Evolutionary conservation across 2,888 invertebrate genomes (phyloP), one percentile per base, ranked within the genome.

Genomic region (Thelaira solivaga): DNA sequence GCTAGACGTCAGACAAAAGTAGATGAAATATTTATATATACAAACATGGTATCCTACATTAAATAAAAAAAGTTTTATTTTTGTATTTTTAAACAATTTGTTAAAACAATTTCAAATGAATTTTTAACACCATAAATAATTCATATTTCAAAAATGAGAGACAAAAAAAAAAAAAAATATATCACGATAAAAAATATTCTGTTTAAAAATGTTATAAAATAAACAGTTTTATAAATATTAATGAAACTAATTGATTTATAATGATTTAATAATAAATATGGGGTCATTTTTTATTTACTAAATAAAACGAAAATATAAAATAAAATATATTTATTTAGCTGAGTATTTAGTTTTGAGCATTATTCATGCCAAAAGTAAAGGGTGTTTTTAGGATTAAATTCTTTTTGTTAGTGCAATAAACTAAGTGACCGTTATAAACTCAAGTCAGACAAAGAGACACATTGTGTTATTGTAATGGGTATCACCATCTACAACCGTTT

Each of bases 241-340:
- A 76, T 76, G 61, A 72, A 76, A 62, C 61, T 72, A 76, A 76
- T 76, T 76, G 76, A 72, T 72, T 76, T 76, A 72, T 76, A 76
- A 76, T 71, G 51, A 39, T 39, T 62, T 41, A 43, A 65, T 73
- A 59, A 51, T 59, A 65, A 41, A 65, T 65, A 13, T 39, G 64
- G 64, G 47, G 39, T 49, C 41, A 64, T 4, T 31, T 47, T 39
- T 22, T 59, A 31, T 22, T 11, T n/a, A 47, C 22, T 22, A 45
- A 45, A 2, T 53, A 5, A n/a, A 55, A 24, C n/a, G n/a, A n/a
- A n/a, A n/a, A n/a, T n/a, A n/a, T n/a, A n/a, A n/a, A n/a, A n/a
- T n/a, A n/a, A n/a, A n/a, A n/a, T n/a, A n/a, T n/a, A n/a, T n/a
- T n/a, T n/a, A n/a, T n/a, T 29, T 24, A 61, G 26, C 34, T 18